Evolutionary conservation across 2,113 vertebrate species (phyloP).

Genomic region (Girardinichthys multiradiatus): DNA sequence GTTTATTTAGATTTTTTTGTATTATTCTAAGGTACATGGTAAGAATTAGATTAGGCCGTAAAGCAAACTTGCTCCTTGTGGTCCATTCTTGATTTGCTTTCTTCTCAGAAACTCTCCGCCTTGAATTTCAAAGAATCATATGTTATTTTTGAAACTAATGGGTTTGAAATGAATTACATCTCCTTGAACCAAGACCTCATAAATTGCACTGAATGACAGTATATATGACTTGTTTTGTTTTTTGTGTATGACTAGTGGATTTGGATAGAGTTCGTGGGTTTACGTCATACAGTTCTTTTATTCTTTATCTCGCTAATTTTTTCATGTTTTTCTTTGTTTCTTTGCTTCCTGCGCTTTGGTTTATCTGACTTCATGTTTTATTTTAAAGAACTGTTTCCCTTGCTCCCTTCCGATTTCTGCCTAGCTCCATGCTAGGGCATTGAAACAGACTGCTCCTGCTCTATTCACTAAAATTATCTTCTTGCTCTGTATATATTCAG

Average conservation of each 20-base stretch:
- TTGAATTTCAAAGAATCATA: background rate
- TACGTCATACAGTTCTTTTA: background rate
- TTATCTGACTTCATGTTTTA: background rate
- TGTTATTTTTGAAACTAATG: background rate
- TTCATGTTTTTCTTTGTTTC: background rate
- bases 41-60: too few relatives aligned
- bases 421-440: background rate
- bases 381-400: background rate
- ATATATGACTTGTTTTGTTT: background rate
- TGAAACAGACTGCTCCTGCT: background rate
- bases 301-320: background rate
- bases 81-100: background rate
- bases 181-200: background rate
- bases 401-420: background rate
- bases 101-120: background rate
- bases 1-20: too few relatives aligned
- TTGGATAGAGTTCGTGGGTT: background rate
- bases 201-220: background rate
- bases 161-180: background rate
- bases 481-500: background rate
- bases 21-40: too few relatives aligned
- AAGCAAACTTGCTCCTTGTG: background rate
- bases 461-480: background rate
- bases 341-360: background rate
- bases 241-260: background rate